Evolutionary conservation across 2,888 invertebrate species (phyloP).

Genomic region (Chalcis sispes): DNA sequence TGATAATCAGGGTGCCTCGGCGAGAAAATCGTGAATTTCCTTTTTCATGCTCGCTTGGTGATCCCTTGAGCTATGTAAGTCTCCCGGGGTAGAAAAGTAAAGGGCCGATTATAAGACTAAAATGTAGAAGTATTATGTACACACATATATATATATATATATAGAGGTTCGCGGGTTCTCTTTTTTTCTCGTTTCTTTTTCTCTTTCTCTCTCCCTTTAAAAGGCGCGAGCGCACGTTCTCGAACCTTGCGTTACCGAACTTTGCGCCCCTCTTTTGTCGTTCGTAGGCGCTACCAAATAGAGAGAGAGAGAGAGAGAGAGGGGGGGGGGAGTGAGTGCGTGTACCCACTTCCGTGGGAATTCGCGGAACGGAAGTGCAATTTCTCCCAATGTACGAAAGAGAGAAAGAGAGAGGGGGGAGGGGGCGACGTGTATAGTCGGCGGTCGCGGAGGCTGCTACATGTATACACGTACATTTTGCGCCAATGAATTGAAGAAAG

Average conservation of each 20-base stretch:
- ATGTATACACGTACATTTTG: slow-evolving; percentile 29
- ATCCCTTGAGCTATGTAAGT: not conserved
- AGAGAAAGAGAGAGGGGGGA: not conserved
- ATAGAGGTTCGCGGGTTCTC: too few relatives aligned
- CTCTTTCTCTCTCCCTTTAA: too few relatives aligned
- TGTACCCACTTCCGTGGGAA: slow-evolving; percentile 75
- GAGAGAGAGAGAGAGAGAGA: too few relatives aligned
- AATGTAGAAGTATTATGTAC: not conserved
- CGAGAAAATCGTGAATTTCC: slow-evolving; percentile 38
- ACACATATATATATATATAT: not conserved
- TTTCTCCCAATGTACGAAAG: slow-evolving; percentile 64
- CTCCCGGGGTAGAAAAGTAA: not conserved
- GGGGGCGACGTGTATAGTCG: not conserved
- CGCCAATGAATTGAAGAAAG: not conserved
- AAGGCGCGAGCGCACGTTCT: too few relatives aligned
- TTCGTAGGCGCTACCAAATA: too few relatives aligned
- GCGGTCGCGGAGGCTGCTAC: too few relatives aligned
- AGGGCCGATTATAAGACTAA: too few relatives aligned
- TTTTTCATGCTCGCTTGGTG: slow-evolving; percentile 1
- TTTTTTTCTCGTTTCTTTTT: too few relatives aligned
- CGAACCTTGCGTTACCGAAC: too few relatives aligned
- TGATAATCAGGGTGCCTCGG: not conserved
- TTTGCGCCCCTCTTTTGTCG: too few relatives aligned
- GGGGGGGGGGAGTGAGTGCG: slow-evolving; percentile 58
- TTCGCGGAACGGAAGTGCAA: slow-evolving; percentile 75